These are phyloP conservation scores for Sinocyclocheilus grahami DNA, from an alignment of 2,113 vertebrate genomes.

Conservation along the genomic window DNA sequence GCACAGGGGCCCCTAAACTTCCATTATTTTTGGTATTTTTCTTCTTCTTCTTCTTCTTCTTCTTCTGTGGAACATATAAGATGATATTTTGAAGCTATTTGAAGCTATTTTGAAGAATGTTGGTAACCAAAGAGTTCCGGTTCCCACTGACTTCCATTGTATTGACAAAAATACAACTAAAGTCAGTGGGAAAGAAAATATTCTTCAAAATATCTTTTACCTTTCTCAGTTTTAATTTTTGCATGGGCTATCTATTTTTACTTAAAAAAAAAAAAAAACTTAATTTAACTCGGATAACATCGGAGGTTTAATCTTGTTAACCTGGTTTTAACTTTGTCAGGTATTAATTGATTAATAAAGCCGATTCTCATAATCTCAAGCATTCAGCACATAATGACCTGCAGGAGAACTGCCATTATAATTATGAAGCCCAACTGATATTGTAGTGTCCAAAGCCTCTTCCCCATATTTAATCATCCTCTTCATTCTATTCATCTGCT, in stretches of 20 bases:
- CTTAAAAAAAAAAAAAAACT: too few species aligned
- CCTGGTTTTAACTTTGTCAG: not conserved
- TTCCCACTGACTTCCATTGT: not conserved
- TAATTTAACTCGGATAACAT: not conserved
- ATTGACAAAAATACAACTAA: not conserved
- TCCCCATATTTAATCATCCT: constrained; percentile 36
- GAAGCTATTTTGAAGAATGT: too few species aligned
- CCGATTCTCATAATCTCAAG: constrained; percentile 37
- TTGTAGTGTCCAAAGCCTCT: constrained; percentile 27
- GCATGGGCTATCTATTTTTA: too few species aligned
- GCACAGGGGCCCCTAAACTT: too few species aligned
- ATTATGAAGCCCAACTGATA: constrained; percentile 23
- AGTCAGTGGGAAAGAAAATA: not conserved
- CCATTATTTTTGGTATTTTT: too few species aligned
- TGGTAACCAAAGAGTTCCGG: not conserved
- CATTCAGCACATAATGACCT: constrained; percentile 33
- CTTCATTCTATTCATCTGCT: constrained; percentile 29
- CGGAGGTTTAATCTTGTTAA: not conserved
- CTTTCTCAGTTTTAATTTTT: too few species aligned
- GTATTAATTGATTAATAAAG: constrained; percentile 33
- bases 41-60: not conserved
- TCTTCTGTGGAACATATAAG: not conserved
- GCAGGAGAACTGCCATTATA: not conserved
- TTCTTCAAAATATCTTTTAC: not conserved
- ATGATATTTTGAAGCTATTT: not conserved